Evolutionary conservation across 2,797 vertebrate species (phyloP).

Genomic region (Pangasius macronema): DNA sequence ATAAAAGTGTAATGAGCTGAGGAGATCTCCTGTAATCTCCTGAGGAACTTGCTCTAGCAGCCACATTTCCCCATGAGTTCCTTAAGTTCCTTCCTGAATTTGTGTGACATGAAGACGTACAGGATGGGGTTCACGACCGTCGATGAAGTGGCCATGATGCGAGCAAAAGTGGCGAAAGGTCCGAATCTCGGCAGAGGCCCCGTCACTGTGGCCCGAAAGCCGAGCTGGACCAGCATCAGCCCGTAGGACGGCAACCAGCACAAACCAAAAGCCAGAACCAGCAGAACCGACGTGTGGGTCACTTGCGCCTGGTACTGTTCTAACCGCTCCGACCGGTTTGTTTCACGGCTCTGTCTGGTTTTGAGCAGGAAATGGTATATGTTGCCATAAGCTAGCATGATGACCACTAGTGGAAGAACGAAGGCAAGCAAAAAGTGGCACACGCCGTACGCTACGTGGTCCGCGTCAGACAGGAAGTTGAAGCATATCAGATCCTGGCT

Average conservation of each 20-base stretch:
- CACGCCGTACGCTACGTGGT: slow-evolving; percentile 72
- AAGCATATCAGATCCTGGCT: slow-evolving; percentile 67
- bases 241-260: slow-evolving; percentile 80
- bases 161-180: slow-evolving; percentile 67
- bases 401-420: slow-evolving; percentile 70
- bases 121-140: slow-evolving; percentile 78
- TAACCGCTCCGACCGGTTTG: slow-evolving; percentile 63
- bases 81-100: slow-evolving; percentile 75
- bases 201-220: neutral
- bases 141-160: slow-evolving; percentile 71
- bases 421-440: slow-evolving; percentile 74
- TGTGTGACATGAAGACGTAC: slow-evolving; percentile 78
- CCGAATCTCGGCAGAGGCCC: slow-evolving; percentile 49
- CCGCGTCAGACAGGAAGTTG: slow-evolving; percentile 65
- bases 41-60: neutral
- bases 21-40: accelerated
- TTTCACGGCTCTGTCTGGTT: slow-evolving; percentile 38
- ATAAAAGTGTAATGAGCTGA: neutral
- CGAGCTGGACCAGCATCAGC: slow-evolving; percentile 68
- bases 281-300: slow-evolving; percentile 73
- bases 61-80: slow-evolving; percentile 52
- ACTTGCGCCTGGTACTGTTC: slow-evolving; percentile 78
- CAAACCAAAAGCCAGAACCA: slow-evolving; percentile 78
- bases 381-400: slow-evolving; percentile 69
- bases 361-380: slow-evolving; percentile 72